A percentile compares a stretch with the other conserved stretches of the same genome.
Evolutionary conservation across 2,113 vertebrate genomes (phyloP).

Genomic region (Phalacrocorax pelagicus): DNA sequence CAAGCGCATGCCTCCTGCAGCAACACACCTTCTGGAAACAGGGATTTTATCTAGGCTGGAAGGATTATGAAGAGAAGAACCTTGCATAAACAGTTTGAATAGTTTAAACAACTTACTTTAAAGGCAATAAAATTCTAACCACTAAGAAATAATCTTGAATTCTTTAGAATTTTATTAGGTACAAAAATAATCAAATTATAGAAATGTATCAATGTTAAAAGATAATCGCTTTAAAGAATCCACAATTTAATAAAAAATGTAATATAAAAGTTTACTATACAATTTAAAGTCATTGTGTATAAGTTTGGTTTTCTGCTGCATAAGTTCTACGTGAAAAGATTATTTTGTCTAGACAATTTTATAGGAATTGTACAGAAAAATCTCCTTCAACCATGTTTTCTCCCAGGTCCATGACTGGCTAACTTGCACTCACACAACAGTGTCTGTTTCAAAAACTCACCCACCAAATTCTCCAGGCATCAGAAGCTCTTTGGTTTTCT

Average conservation of each 20-base stretch:
- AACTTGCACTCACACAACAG: background rate
- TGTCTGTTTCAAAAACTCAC: background rate
- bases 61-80: background rate
- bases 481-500: background rate
- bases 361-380: background rate
- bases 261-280: slow-evolving; percentile 5
- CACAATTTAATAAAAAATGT: slow-evolving; percentile 28
- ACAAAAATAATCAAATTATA: slow-evolving; percentile 31
- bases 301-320: background rate
- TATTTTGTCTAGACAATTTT: background rate
- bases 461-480: background rate
- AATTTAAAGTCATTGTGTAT: background rate
- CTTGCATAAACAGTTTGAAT: background rate
- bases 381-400: background rate
- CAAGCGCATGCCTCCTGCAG: background rate
- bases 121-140: background rate
- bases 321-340: background rate
- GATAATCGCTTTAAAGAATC: slow-evolving; percentile 7
- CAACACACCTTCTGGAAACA: background rate
- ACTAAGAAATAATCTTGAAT: background rate
- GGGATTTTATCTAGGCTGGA: background rate
- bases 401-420: background rate
- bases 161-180: slow-evolving; percentile 32
- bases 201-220: background rate
- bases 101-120: background rate